These are phyloP conservation scores for Tachysurus fulvidraco DNA, from an alignment of 2,113 vertebrate species.

Conservation along the genomic window DNA sequence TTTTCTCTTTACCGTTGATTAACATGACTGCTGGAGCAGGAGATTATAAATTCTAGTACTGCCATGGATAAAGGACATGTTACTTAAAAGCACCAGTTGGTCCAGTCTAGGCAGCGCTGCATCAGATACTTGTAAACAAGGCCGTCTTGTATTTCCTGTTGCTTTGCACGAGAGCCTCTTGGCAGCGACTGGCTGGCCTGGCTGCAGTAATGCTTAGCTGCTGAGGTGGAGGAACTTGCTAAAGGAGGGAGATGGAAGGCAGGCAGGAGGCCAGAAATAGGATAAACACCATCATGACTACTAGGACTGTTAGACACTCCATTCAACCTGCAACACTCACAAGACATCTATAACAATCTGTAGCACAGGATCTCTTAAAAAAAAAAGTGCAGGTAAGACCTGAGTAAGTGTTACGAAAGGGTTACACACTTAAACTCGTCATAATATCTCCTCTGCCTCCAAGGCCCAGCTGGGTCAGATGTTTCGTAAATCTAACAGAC, in stretches of 20 bases:
- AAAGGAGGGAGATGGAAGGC: constrained; percentile 52
- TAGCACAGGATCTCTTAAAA: not conserved
- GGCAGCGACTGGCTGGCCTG: constrained; percentile 12
- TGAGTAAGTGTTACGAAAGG: not conserved
- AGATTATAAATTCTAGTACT: not conserved
- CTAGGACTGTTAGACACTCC: constrained; percentile 57
- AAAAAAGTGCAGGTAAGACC: constrained; percentile 13
- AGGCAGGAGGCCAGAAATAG: constrained; percentile 61
- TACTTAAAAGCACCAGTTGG: constrained; percentile 51
- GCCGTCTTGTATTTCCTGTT: constrained; percentile 68
- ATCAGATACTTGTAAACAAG: constrained; percentile 63
- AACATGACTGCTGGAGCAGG: not conserved
- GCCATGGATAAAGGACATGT: constrained; percentile 52
- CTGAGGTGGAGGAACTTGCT: constrained; percentile 32
- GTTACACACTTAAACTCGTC: not conserved
- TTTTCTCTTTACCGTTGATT: not conserved
- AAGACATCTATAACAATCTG: constrained; percentile 15
- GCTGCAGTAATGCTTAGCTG: constrained; percentile 35
- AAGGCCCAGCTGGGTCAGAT: constrained; percentile 63
- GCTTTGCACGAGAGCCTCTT: constrained; percentile 55
- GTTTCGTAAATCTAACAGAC: constrained; percentile 70
- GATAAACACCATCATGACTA: constrained; percentile 70
- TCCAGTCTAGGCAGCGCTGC: constrained; percentile 54
- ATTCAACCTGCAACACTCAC: constrained; percentile 59
- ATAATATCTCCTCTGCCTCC: constrained; percentile 46